Percentiles rank a stretch among this genome's conserved stretches.
phyloP scores from a whole-genome alignment of 37 sponge, comb jelly and placozoan genomes.

The Cliona cf. orientalis region DNA sequence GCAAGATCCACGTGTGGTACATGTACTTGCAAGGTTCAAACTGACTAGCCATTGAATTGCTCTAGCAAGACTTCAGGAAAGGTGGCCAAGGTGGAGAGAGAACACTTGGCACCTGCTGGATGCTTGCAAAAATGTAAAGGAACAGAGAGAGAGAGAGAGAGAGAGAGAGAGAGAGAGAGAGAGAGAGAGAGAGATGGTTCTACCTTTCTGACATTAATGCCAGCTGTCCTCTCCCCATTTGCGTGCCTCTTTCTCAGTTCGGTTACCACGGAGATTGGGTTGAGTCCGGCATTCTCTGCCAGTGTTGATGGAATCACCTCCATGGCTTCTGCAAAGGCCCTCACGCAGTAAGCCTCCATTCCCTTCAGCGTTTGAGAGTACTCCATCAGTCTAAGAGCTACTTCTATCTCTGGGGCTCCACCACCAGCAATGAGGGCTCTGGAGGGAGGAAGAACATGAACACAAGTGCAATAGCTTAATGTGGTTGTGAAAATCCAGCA shows the following conservation, averaged over 20 bases:
- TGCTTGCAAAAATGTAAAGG: constrained; percentile 9
- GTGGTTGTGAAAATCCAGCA: neutral
- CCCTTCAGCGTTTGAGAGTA: constrained; percentile 91
- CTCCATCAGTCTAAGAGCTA: constrained; percentile 86
- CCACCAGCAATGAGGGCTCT: constrained; percentile 97
- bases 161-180: neutral
- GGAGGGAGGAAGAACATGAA: neutral
- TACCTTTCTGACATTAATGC: constrained; percentile 98
- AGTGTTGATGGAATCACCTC: constrained; percentile 97
- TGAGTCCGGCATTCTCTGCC: constrained; percentile 98
- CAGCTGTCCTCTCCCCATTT: constrained; percentile 89
- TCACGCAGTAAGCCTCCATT: constrained; percentile 94
- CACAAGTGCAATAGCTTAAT: neutral
- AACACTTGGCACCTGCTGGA: constrained; percentile 27
- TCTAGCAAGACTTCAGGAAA: constrained; percentile 39
- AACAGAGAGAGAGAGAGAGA: neutral
- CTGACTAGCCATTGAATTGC: neutral
- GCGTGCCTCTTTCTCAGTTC: constrained; percentile 95
- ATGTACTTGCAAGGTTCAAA: neutral
- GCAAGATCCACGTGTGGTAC: neutral
- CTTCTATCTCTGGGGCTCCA: constrained; percentile 97
- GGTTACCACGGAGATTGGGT: constrained; percentile 95
- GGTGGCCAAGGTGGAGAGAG: neutral
- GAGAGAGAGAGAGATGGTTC: neutral
- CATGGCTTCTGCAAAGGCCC: constrained; percentile 96